Evolutionary conservation across 2,113 vertebrate genomes (phyloP).

Genomic region (Mastomys natalensis): DNA sequence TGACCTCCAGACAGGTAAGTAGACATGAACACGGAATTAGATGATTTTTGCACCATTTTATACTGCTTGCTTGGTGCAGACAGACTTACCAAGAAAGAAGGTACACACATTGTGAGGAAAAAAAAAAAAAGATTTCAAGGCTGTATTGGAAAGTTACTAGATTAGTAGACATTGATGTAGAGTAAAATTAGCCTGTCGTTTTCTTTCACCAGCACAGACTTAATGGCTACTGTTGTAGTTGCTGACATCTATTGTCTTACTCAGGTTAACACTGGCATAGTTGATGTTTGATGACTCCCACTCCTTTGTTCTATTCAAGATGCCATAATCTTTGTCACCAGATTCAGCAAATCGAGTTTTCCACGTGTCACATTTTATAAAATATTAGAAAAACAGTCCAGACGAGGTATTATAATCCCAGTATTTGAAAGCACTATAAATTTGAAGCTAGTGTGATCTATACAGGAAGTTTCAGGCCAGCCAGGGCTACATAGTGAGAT

Average conservation of each 20-base stretch:
- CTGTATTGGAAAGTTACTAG: not conserved
- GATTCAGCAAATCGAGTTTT: not conserved
- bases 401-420: not conserved
- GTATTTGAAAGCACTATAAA: not conserved
- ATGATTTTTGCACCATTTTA: not conserved
- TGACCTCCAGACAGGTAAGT: not conserved
- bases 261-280: not conserved
- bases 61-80: not conserved
- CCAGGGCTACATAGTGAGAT: not conserved
- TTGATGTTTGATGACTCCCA: slow-evolving; percentile 24
- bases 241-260: not conserved
- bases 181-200: not conserved
- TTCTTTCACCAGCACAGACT: not conserved
- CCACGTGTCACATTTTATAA: slow-evolving; percentile 28
- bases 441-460: not conserved
- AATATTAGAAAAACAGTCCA: not conserved
- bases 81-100: not conserved
- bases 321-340: not conserved
- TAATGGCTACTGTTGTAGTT: not conserved
- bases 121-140: not conserved
- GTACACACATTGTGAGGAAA: not conserved
- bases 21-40: not conserved
- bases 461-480: not conserved
- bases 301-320: not conserved
- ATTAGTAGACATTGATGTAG: not conserved